Conservation (phyloP, 2,797 vertebrate species). For the Cynopterus sphinx region DNA sequence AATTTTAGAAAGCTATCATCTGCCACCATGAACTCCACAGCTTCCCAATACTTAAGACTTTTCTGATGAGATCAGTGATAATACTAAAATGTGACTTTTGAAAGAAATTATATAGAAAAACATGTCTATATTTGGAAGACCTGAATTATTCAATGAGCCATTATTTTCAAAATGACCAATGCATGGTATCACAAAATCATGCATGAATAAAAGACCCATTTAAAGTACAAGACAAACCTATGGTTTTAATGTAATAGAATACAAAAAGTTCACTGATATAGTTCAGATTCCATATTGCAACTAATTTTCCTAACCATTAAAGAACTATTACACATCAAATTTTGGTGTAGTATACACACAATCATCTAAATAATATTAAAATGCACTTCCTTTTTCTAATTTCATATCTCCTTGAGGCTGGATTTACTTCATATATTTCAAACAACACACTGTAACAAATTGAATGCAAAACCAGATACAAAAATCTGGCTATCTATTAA, state of each 20-base stretch:
- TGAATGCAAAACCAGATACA: neutral
- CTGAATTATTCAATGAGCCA: neutral
- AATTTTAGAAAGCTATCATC: neutral
- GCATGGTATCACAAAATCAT: neutral
- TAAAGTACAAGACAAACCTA: neutral
- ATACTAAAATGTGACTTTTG: neutral
- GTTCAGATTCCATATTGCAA: neutral
- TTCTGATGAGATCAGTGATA: neutral
- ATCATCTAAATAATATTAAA: constrained; percentile 1
- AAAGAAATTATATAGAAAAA: neutral
- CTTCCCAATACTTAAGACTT: neutral
- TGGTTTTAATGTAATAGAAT: neutral
- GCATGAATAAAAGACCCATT: neutral
- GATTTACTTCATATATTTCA: constrained; percentile 9
- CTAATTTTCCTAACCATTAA: neutral
- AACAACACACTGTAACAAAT: neutral
- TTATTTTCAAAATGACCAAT: neutral
- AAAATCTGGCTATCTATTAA: neutral
- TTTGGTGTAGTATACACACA: neutral
- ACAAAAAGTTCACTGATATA: neutral
- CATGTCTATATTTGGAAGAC: neutral
- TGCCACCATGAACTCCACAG: neutral
- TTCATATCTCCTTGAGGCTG: neutral
- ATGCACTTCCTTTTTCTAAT: constrained; percentile 11
- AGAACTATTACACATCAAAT: neutral